Evolutionary conservation across 2,797 vertebrate species (phyloP).

Genomic region (Sandelia bainsii): DNA sequence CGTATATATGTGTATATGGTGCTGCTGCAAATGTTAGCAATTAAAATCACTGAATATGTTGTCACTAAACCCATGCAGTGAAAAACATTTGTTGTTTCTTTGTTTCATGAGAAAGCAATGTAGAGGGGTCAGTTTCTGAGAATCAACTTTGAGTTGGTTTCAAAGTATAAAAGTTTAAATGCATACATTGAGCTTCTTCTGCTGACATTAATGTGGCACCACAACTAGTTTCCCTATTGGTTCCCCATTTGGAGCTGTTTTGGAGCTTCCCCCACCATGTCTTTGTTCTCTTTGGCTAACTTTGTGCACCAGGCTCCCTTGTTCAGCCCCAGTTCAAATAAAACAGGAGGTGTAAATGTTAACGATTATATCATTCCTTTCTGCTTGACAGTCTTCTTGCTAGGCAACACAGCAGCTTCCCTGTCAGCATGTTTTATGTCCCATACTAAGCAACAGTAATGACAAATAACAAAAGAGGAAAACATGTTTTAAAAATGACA

Average conservation of each 20-base stretch:
- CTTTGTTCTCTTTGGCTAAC: constrained; percentile 28
- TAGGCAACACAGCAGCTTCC: constrained; percentile 61
- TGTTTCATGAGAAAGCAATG: neutral
- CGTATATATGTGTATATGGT: neutral
- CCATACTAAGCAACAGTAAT: constrained; percentile 54
- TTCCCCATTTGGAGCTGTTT: constrained; percentile 2
- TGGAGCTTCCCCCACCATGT: constrained; percentile 4
- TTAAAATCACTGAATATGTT: neutral
- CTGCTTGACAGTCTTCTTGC: constrained; percentile 33
- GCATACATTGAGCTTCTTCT: constrained; percentile 2
- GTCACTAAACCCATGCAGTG: neutral
- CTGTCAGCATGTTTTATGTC: constrained; percentile 45
- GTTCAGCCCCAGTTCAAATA: constrained; percentile 55
- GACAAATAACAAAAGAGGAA: constrained; percentile 53
- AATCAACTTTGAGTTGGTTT: neutral
- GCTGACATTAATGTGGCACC: constrained; percentile 38
- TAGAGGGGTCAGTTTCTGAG: neutral
- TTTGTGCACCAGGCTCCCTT: constrained; percentile 13
- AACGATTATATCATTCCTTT: constrained; percentile 64
- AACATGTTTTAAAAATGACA: constrained; percentile 41
- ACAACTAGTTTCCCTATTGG: constrained; percentile 26
- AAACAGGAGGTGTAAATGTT: constrained; percentile 62
- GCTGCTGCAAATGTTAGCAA: neutral
- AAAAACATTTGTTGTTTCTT: neutral
- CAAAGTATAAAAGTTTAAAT: constrained; percentile 17